These are phyloP conservation scores for Paraescarpia echinospica DNA, from an alignment of 1,140 invertebrate genomes.

Conservation along the genomic window DNA sequence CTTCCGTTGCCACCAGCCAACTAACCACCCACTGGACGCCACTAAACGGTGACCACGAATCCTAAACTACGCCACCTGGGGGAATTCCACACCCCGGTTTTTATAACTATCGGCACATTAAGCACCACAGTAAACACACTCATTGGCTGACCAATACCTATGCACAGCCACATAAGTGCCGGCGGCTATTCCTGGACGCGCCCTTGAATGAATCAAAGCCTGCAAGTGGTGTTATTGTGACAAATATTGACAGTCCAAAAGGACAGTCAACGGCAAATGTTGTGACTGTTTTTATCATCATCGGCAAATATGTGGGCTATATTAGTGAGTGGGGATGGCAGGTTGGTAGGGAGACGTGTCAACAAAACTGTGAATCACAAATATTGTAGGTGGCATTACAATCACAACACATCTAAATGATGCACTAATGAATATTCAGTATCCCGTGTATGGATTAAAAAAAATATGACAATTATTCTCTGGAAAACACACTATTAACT, in stretches of 20 bases:
- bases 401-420: not conserved
- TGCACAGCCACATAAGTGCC: not conserved
- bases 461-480: not conserved
- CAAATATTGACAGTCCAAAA: constrained; percentile 6
- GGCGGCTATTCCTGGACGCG: not conserved
- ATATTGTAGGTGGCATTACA: not conserved
- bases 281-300: not conserved
- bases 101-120: not conserved
- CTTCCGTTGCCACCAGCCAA: not conserved
- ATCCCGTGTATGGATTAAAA: not conserved
- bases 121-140: not conserved
- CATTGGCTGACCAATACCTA: not conserved
- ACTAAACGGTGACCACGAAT: not conserved
- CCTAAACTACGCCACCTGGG: not conserved
- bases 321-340: not conserved
- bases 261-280: not conserved
- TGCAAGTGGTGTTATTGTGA: not conserved
- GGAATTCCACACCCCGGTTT: not conserved
- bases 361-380: not conserved
- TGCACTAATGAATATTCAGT: not conserved
- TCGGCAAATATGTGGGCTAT: not conserved
- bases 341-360: not conserved
- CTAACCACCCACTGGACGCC: not conserved
- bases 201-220: not conserved
- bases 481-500: not conserved